Evolutionary conservation across 1,140 invertebrate species (phyloP).

Genomic region (Agrilus planipennis): DNA sequence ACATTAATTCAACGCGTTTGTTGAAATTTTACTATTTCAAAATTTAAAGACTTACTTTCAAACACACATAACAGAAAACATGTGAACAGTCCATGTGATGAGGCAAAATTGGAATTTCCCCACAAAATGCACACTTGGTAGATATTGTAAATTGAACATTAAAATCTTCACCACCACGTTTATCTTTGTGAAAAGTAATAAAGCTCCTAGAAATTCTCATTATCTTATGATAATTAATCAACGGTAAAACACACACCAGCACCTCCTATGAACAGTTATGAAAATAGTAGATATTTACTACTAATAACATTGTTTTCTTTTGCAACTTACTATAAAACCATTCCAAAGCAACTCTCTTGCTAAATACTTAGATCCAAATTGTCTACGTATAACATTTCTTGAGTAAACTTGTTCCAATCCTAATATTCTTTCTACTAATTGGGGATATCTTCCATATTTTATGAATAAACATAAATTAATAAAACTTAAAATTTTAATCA

Average conservation of each 20-base stretch:
- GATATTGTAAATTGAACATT: conserved; percentile 29
- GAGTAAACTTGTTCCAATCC: conserved; percentile 27
- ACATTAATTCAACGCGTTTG: conserved; percentile 5
- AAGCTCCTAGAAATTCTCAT: conserved; percentile 22
- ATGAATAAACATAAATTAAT: conserved; percentile 30
- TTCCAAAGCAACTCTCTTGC: conserved; percentile 32
- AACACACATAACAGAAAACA: conserved; percentile 52
- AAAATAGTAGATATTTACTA: background rate
- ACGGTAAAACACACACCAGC: conserved; percentile 26
- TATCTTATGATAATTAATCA: conserved; percentile 32
- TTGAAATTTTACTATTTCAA: conserved; percentile 3
- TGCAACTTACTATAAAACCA: conserved; percentile 29
- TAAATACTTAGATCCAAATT: conserved; percentile 27
- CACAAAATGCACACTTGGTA: conserved; percentile 44
- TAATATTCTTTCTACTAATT: conserved; percentile 27
- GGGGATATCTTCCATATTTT: conserved; percentile 24
- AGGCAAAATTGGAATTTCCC: conserved; percentile 42
- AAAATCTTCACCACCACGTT: conserved; percentile 5
- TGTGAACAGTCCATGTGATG: conserved; percentile 50
- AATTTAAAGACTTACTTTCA: conserved; percentile 34
- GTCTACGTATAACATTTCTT: conserved; percentile 16
- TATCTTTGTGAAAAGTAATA: conserved; percentile 24
- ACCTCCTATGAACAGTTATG: conserved; percentile 23
- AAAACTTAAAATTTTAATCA: conserved; percentile 24
- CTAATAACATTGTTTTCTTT: background rate